These are phyloP conservation scores for Gambusia yucatana DNA, from an alignment of 2,797 vertebrate species.

Conservation along the genomic window DNA sequence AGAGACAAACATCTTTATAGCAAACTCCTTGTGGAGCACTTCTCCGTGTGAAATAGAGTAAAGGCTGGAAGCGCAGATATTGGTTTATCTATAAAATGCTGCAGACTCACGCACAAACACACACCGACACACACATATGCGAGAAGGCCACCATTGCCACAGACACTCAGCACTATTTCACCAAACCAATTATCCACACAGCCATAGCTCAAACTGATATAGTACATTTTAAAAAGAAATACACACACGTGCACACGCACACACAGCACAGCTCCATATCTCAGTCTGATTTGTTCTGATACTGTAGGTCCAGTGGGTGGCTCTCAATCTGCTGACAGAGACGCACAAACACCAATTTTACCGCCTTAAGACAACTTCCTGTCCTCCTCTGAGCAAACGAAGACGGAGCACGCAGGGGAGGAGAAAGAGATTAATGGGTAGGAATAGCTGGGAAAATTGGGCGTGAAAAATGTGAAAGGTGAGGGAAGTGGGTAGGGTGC, in stretches of 20 bases:
- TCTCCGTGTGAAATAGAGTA: constrained; percentile 67
- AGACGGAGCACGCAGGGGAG: constrained; percentile 54
- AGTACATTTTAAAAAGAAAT: constrained; percentile 77
- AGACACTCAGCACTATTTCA: constrained; percentile 83
- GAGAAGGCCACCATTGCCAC: constrained; percentile 73
- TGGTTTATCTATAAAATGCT: constrained; percentile 78
- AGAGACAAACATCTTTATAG: constrained; percentile 54
- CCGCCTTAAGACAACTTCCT: constrained; percentile 72
- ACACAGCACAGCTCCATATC: constrained; percentile 61
- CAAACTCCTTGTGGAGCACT: constrained; percentile 64
- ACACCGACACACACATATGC: constrained; percentile 4
- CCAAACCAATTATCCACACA: constrained; percentile 83
- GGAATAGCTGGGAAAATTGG: constrained; percentile 46
- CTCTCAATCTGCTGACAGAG: constrained; percentile 77
- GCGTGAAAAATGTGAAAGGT: constrained; percentile 44
- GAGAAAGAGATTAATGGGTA: constrained; percentile 57
- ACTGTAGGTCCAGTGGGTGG: constrained; percentile 73
- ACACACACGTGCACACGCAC: constrained; percentile 33
- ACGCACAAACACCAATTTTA: constrained; percentile 75
- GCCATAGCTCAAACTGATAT: constrained; percentile 82
- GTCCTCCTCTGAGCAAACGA: constrained; percentile 71
- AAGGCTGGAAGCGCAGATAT: constrained; percentile 69
- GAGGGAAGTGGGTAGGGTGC: constrained; percentile 26
- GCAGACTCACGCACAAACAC: constrained; percentile 38
- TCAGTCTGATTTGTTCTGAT: constrained; percentile 80